phyloP scores from a whole-genome alignment of 2,113 vertebrate genomes.

The Esox niger region DNA sequence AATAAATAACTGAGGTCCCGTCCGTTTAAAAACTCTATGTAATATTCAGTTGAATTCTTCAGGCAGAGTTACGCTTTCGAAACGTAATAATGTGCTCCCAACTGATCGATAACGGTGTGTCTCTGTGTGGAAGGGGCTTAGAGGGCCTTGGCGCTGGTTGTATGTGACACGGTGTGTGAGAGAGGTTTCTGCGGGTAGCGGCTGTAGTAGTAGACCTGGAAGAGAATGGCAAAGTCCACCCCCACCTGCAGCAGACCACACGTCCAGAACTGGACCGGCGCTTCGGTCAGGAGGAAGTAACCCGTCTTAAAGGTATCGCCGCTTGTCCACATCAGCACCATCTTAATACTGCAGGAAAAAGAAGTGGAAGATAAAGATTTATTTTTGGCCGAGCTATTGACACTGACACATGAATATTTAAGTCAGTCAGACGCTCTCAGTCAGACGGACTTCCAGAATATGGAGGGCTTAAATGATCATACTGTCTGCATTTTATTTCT shows the following conservation, averaged over 20 bases:
- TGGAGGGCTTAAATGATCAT: too few relatives aligned
- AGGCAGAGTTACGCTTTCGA: not conserved
- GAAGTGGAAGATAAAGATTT: not conserved
- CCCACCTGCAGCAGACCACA: constrained; percentile 92
- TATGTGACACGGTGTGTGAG: constrained; percentile 78
- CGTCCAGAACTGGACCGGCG: constrained; percentile 93
- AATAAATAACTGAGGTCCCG: not conserved
- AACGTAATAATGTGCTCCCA: constrained; percentile 19
- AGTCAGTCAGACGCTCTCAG: too few relatives aligned
- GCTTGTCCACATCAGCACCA: constrained; percentile 98
- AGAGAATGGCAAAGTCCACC: constrained; percentile 89
- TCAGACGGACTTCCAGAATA: too few relatives aligned
- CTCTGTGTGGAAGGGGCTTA: constrained; percentile 56
- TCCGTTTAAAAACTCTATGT: constrained; percentile 3
- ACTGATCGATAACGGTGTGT: constrained; percentile 24
- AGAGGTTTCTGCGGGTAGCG: constrained; percentile 82
- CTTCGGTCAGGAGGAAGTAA: constrained; percentile 92
- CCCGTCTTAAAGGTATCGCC: constrained; percentile 95
- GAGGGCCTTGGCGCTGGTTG: constrained; percentile 89
- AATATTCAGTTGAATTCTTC: constrained; percentile 14
- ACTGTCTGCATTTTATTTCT: too few relatives aligned
- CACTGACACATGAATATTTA: not conserved
- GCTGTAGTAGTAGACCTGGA: constrained; percentile 90
- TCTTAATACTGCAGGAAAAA: constrained; percentile 81
- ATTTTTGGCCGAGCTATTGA: not conserved